Evolutionary conservation across 2,113 vertebrate genomes (phyloP), one percentile per base, ranked within the genome.

Genomic region (Tinamus guttatus): DNA sequence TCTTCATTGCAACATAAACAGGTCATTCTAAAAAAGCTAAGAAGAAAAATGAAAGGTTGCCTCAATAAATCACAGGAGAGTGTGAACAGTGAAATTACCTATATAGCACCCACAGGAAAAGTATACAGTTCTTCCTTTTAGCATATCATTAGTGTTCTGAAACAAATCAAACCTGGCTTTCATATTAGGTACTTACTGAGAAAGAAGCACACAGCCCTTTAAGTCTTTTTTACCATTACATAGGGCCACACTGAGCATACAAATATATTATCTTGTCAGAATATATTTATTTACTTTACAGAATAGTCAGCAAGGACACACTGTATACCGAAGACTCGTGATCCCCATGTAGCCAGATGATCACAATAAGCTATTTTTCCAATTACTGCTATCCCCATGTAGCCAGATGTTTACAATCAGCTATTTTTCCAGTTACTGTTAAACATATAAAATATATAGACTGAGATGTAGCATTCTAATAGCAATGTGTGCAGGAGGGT

Each of bases 341-440:
- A 58, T 36, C 6, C 11, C 32, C 32, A 8, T 18, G 14, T 25
- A 68, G 14, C 25, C 27, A 54, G 32, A 18, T 7, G n/a, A 13
- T 36, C n/a, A 20, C 38, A 38, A n/a, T 28, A n/a, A 16, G n/a
- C 8, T 0, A 16, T 65, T 3, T 0, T 36, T 56, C n/a, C 8
- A 9, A 38, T 38, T 36, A 5, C 40, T 27, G 40, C 8, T 6
- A 58, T 36, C 6, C 11, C 19, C 32, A 8, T 10, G 14, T 25
- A 68, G 11, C 18, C n/a, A 45, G 32, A 14, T 7, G 22, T 9
- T 45, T n/a, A 25, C 38, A 45, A n/a, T 28, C 36, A 21, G n/a
- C 8, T 0, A 16, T 65, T 3, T 0, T 36, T 65, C n/a, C 8
- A 9, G 25, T 38, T 25, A 5, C 40, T 75, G 21, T 38, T 67